Evolutionary conservation across 2,113 vertebrate species (phyloP), one percentile per base, ranked within the genome.

Genomic region (Holacanthus passer): DNA sequence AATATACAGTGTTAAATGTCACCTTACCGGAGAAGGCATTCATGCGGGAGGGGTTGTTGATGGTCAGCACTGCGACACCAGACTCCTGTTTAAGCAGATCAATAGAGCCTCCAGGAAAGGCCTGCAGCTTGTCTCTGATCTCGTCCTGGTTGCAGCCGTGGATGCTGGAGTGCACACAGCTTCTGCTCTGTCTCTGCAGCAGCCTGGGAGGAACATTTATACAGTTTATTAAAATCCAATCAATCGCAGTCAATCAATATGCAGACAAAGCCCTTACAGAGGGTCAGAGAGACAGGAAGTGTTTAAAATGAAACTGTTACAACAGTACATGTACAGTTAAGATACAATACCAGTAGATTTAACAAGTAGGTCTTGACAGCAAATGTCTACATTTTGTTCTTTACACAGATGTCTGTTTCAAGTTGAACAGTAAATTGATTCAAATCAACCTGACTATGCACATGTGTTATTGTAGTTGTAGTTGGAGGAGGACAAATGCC

Each of bases 1-100:
- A 56, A 43, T 6, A 12, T 0, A 14, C 67, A 48, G 72, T 29
- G 3, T 50, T 35, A 39, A 24, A 17, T 24, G 11, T 14, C 43
- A 43, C 1, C 20, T n/a, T 95, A 99, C 98, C 98, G 86, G 98
- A 96, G 87, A 99, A 95, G 10, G 98, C 98, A 71, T 99, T 99
- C 97, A 95, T 97, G 81, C 96, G 95, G 59, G 91, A 91, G 0
- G 97, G 96, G 87, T 99, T 97, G 92, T 97, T 98, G 86, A 99
- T 67, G 11, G 96, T 97, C 74, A 99, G 94, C 62, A 98, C 93
- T 6, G 95, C 97, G 55, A 98, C 94, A 67, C 97, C 97, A 73
- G 81, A 93, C 58, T 96, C 94, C 48, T 95, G 92, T 89, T 96
- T 97, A 86, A 92, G 90, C 68, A 99, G 96, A 79, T 96, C 93